Percentiles rank a stretch among this genome's conserved stretches.
These are phyloP conservation scores for Puntigrus tetrazona DNA, from an alignment of 2,113 vertebrate species.

Conservation along the genomic window DNA sequence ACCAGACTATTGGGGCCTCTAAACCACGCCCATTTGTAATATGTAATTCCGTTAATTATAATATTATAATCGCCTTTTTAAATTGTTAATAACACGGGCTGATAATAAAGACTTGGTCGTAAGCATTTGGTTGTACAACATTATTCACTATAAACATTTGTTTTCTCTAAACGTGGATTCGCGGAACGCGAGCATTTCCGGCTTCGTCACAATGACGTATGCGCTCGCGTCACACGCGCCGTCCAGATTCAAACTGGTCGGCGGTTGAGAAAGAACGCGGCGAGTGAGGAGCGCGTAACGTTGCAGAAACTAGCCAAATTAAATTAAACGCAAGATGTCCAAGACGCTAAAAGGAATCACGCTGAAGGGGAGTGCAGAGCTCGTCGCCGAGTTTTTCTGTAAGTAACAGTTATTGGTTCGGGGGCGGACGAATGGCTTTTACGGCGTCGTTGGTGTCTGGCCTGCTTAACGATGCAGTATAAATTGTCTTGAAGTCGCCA, in stretches of 20 bases:
- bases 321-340: conserved; percentile 63
- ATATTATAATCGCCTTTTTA: neutral
- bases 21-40: no score
- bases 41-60: neutral
- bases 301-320: neutral
- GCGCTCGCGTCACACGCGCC: conserved; percentile 59
- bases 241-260: conserved; percentile 70
- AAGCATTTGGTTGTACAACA: neutral
- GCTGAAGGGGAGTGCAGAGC: conserved; percentile 87
- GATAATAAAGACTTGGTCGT: neutral
- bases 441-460: neutral
- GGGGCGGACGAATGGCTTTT: neutral
- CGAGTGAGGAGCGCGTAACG: neutral
- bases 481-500: no score
- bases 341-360: conserved; percentile 84
- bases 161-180: neutral
- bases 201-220: neutral
- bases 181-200: neutral
- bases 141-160: neutral
- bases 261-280: conserved; percentile 60
- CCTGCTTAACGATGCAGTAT: no score
- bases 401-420: conserved; percentile 67
- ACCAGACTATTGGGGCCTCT: no score
- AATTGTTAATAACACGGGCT: neutral
- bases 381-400: conserved; percentile 95